These are phyloP conservation scores for Uloborus diversus DNA, from an alignment of 1,140 invertebrate species.

Conservation along the genomic window DNA sequence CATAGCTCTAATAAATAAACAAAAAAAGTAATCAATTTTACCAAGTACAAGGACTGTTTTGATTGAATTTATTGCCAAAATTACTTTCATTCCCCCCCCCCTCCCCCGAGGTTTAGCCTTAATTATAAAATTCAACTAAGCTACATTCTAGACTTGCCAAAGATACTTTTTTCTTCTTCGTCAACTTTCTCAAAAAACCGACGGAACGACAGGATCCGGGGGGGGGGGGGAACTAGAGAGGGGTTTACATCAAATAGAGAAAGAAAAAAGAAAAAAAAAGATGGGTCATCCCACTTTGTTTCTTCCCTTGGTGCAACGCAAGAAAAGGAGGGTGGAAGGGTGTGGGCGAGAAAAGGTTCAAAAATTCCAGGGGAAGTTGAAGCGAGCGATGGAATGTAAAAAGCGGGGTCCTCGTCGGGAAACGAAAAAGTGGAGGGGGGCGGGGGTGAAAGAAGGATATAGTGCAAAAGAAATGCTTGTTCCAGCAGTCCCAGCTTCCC, in stretches of 20 bases:
- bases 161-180: too few species aligned
- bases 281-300: too few species aligned
- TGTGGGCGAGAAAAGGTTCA: not conserved
- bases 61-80: not conserved
- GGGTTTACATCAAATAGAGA: not conserved
- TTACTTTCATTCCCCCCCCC: too few species aligned
- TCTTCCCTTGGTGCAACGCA: too few species aligned
- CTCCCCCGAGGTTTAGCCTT: too few species aligned
- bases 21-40: not conserved
- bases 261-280: not conserved
- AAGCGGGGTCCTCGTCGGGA: too few species aligned
- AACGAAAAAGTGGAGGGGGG: not conserved
- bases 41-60: not conserved
- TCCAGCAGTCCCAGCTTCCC: not conserved
- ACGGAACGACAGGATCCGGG: too few species aligned
- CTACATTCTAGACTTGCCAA: too few species aligned
- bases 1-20: not conserved
- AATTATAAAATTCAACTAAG: too few species aligned
- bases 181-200: too few species aligned
- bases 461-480: not conserved
- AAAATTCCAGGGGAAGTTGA: not conserved
- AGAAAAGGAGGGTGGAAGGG: not conserved
- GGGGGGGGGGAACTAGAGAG: too few species aligned
- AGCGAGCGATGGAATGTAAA: not conserved
- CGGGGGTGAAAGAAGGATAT: not conserved